Evolutionary conservation across 2,113 vertebrate genomes (phyloP).

Genomic region (Eulacestoma nigropectus): DNA sequence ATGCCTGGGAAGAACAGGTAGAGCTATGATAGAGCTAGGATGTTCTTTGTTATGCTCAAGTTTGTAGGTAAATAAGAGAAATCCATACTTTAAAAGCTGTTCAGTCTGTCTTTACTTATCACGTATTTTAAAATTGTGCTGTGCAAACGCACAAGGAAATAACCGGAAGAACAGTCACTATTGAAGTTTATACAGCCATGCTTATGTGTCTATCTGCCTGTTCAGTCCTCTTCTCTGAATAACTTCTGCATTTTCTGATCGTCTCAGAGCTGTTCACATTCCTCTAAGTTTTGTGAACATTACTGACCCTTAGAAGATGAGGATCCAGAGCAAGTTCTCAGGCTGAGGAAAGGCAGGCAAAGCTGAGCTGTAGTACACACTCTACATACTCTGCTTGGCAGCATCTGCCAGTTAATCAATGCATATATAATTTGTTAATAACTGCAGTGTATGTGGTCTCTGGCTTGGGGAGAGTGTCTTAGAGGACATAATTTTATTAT

Average conservation of each 20-base stretch:
- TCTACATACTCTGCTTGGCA: background rate
- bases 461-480: constrained; percentile 15
- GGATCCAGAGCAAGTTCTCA: background rate
- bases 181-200: background rate
- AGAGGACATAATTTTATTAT: background rate
- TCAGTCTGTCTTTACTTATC: background rate
- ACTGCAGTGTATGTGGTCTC: background rate
- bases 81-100: background rate
- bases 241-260: background rate
- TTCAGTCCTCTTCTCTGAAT: background rate
- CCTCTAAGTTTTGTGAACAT: background rate
- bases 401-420: background rate
- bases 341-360: background rate
- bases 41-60: background rate
- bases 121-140: background rate
- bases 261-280: background rate
- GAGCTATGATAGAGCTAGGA: background rate
- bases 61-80: background rate
- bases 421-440: background rate
- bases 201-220: background rate
- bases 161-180: background rate
- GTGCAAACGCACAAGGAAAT: background rate
- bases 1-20: background rate
- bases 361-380: background rate
- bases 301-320: background rate